Evolutionary conservation across 1,140 invertebrate genomes (phyloP), one percentile per base, ranked within the genome.

Genomic region (Scylla paramamosain): DNA sequence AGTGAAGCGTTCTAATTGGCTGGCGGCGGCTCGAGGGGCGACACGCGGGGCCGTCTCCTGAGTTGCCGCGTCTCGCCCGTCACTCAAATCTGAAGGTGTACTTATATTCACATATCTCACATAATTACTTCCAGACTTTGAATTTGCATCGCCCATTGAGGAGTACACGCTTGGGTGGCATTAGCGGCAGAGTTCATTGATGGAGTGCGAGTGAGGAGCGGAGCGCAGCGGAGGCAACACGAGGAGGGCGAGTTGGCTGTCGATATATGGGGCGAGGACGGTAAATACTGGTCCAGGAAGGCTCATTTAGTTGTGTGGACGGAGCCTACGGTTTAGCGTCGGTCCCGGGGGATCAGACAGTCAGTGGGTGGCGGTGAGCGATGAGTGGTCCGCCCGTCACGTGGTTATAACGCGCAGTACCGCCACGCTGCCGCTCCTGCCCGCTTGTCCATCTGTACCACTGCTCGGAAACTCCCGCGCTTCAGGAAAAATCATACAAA

Each of bases 21-120:
- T 96, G 83, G 96, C 96, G 95, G 96, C 96, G 95, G 96, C 96
- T 31, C 96, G 96, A 95, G 96, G 96, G 29, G 96, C 96, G 20
- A 96, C 94, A 97, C 67, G 96, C 52, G 31, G 59, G 83, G 28
- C 83, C 52, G 97, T 95, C 95, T 96, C 31, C 95, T 94, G 97
- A 99, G 99, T 97, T 99, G 99, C 97, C 99, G 99, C 97, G 99
- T 99, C 97, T 99, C 99, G 31, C 99, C 99, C 91, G 99, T 99
- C 84, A 99, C 99, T 96, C 98, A 99, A 96, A 99, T 99, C 12
- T 97, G 99, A 28, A 48, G 29, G 8, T 77, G 32, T 84, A 83
- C 87, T 84, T 94, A 94, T 91, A 91, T 84, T 52, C 88, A 91
- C 89, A 94, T 94, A 77, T 91, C 67, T 94, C 67, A 94, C 77